These are phyloP conservation scores for Stenodema calcarata DNA, from an alignment of 2,888 invertebrate species.

Conservation along the genomic window DNA sequence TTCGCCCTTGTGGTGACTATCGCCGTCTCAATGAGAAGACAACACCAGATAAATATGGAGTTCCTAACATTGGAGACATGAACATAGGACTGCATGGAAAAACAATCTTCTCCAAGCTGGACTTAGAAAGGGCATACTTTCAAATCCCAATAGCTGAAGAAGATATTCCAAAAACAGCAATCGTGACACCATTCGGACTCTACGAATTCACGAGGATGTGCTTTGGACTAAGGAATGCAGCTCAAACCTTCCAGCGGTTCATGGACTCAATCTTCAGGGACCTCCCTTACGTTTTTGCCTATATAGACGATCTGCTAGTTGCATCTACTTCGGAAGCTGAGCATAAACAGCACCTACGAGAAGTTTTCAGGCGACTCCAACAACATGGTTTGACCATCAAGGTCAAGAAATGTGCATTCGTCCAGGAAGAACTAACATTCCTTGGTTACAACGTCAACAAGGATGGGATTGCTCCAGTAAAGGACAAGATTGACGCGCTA, in stretches of 20 bases:
- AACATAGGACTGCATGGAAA: constrained; percentile 57
- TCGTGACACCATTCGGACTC: too few species aligned
- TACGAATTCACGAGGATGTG: too few species aligned
- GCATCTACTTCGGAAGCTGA: constrained; percentile 49
- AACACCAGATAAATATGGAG: constrained; percentile 60
- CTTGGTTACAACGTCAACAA: constrained; percentile 46
- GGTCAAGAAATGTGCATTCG: constrained; percentile 27
- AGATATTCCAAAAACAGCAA: too few species aligned
- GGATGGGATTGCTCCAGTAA: constrained; percentile 39
- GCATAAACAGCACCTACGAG: constrained; percentile 19
- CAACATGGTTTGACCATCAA: constrained; percentile 37
- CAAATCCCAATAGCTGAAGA: too few species aligned
- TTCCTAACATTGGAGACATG: constrained; percentile 59
- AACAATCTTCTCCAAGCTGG: too few species aligned
- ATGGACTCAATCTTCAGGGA: constrained; percentile 28
- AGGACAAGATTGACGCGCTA: constrained; percentile 41
- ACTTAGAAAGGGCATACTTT: too few species aligned
- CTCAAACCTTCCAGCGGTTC: too few species aligned
- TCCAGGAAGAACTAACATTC: constrained; percentile 19
- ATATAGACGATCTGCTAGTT: constrained; percentile 60
- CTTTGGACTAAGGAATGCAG: too few species aligned
- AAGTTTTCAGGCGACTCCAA: constrained; percentile 17
- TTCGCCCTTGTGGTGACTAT: constrained; percentile 61
- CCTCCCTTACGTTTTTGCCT: constrained; percentile 55
- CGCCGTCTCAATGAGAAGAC: constrained; percentile 59